Conservation (phyloP, 1,140 invertebrate genomes). For the Leptinotarsa undecemlineata region DNA sequence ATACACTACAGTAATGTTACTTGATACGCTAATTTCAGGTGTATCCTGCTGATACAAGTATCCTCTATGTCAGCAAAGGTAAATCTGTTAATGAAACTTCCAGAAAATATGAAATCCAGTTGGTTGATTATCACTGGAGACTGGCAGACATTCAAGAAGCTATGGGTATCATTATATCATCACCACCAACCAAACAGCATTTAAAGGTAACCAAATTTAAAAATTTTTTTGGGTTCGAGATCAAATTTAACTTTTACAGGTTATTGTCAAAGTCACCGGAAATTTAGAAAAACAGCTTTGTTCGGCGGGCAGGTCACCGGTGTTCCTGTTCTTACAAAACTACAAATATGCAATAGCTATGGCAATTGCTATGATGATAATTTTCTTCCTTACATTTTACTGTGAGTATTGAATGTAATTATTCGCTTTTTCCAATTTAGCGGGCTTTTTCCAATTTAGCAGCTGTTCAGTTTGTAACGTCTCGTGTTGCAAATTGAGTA, state of each 20-base stretch:
- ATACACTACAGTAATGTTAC: too few relatives aligned
- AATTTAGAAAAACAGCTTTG: conserved; percentile 35
- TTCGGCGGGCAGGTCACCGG: conserved; percentile 32
- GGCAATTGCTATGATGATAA: conserved; percentile 41
- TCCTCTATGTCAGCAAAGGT: conserved; percentile 39
- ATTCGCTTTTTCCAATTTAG: background rate
- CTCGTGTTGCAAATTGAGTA: too few relatives aligned
- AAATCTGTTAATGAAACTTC: conserved; percentile 30
- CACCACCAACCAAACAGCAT: conserved; percentile 45
- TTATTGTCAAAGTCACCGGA: conserved; percentile 42
- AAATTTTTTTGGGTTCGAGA: conserved; percentile 9
- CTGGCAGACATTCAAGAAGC: conserved; percentile 47
- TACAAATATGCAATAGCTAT: conserved; percentile 45
- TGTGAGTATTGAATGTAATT: conserved; percentile 37
- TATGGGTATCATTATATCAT: conserved; percentile 45
- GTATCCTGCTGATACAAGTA: conserved; percentile 43
- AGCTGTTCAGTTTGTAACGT: too few relatives aligned
- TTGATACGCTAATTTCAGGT: conserved; percentile 33
- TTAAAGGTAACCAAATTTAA: conserved; percentile 36
- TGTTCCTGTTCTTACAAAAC: conserved; percentile 38
- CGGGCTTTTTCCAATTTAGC: too few relatives aligned
- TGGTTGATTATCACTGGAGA: conserved; percentile 52
- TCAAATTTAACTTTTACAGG: conserved; percentile 33
- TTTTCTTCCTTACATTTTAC: conserved; percentile 50
- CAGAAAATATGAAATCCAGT: conserved; percentile 41